These are phyloP conservation scores for Cervus canadensis DNA, from an alignment of 2,113 vertebrate species.

Conservation along the genomic window DNA sequence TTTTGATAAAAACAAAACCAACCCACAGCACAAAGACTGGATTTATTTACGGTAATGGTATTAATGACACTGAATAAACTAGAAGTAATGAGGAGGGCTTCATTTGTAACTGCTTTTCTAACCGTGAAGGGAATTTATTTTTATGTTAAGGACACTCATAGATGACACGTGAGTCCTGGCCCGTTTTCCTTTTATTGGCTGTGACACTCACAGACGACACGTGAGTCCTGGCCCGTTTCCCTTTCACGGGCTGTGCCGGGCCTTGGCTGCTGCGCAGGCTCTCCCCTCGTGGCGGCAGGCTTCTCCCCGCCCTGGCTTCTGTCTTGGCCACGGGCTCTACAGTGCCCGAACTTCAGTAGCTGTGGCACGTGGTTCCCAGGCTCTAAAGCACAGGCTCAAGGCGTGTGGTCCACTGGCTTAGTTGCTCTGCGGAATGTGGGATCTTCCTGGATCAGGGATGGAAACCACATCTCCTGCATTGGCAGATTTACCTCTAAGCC, in stretches of 20 bases:
- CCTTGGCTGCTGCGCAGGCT: not conserved
- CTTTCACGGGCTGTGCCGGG: not conserved
- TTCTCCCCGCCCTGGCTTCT: not conserved
- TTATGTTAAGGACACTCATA: not conserved
- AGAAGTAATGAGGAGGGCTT: not conserved
- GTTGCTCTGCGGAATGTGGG: not conserved
- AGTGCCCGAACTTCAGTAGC: not conserved
- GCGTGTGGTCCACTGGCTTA: not conserved
- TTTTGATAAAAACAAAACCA: slow-evolving; percentile 14
- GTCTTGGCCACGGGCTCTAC: not conserved
- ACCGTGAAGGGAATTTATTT: not conserved
- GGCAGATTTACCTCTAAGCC: not conserved
- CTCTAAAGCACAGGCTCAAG: not conserved
- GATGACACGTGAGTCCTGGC: not conserved
- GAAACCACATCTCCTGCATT: not conserved
- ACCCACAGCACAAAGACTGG: not conserved
- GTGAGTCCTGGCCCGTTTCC: not conserved
- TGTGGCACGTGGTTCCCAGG: not conserved
- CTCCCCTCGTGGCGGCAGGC: not conserved
- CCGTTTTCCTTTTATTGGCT: not conserved
- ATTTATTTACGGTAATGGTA: not conserved
- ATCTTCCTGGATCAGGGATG: not conserved
- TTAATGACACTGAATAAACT: not conserved
- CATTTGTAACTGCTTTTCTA: not conserved
- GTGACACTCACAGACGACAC: not conserved